Base-by-base conservation (phyloP, 2,888 invertebrate species). In the Nomada goodeniana region DNA sequence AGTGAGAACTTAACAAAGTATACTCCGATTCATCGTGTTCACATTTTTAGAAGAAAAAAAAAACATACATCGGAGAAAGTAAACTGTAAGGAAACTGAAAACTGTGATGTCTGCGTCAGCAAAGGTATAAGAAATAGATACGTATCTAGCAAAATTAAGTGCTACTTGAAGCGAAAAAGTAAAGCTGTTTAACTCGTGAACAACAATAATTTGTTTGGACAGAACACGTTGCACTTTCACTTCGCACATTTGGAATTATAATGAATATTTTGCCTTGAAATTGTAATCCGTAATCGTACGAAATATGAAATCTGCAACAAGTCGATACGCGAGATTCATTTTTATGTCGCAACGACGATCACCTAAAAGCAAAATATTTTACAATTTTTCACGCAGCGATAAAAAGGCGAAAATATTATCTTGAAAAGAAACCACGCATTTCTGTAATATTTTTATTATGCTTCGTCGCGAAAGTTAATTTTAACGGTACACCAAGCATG, bases 111-210 rank as follows among this genome's bases (percentile, higher is more conserved):
- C 7, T 42, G 36, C 50, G 20, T 44, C 42, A 42, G 68, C 18
- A 68, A 67, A 63, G 18, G 9, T 63, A 63, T 36, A 20, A 44
- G 20, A 61, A 53, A 15, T 15, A 69, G 76, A 69, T 55, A 70
- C 20, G 9, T 13, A 74, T 74, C 67, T 55, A 20, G 29, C 47
- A 55, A 15, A 70, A 29, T 61, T 50, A 36, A 57, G 57, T 42
- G 47, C 4, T 70, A 76, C 64, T 50, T 55, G 36, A 57, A 70
- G 57, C 70, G 64, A 20, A 76, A 64, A 76, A 59, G 57, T 65
- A 57, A 65, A 42, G n/a, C 50, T 70, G 71, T 70, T 76, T 64
- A 26, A 47, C 57, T 59, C 23, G 55, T 64, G 20, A 13, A 23
- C 47, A 42, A 70, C 20, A 76, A 63, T 76, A 29, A n/a, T 63